Evolutionary conservation across 2,797 vertebrate genomes (phyloP).

Genomic region (Etheostoma perlongum): DNA sequence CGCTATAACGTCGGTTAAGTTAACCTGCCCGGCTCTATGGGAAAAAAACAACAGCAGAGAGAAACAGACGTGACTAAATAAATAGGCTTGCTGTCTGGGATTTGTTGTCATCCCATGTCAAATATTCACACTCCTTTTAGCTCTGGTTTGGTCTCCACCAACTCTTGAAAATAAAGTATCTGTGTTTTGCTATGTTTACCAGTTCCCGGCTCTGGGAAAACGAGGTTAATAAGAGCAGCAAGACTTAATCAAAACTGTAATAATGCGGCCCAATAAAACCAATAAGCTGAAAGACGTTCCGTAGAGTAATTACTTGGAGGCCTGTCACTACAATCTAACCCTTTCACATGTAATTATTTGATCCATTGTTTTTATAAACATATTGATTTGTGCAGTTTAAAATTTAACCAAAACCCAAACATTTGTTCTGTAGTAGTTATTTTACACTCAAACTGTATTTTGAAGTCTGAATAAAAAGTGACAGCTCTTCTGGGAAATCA

Average conservation of each 20-base stretch:
- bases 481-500: slow-evolving; percentile 11
- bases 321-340: neutral
- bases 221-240: neutral
- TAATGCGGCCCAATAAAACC: neutral
- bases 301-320: neutral
- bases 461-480: slow-evolving; percentile 24
- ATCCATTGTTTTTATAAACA: neutral
- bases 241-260: neutral
- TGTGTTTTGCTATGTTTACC: neutral
- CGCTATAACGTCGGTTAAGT: no score
- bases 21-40: no score
- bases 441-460: neutral
- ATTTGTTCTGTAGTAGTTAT: neutral
- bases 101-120: no score
- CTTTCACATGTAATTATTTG: neutral
- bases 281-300: neutral
- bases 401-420: neutral
- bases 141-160: neutral
- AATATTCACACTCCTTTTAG: neutral
- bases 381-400: neutral
- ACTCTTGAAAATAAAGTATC: no score
- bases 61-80: no score
- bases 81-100: no score
- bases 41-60: no score
- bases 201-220: neutral